Percentiles rank a stretch among this genome's conserved stretches.
These are phyloP conservation scores for Crocidura indochinensis DNA, from an alignment of 2,797 vertebrate genomes.

Conservation along the genomic window DNA sequence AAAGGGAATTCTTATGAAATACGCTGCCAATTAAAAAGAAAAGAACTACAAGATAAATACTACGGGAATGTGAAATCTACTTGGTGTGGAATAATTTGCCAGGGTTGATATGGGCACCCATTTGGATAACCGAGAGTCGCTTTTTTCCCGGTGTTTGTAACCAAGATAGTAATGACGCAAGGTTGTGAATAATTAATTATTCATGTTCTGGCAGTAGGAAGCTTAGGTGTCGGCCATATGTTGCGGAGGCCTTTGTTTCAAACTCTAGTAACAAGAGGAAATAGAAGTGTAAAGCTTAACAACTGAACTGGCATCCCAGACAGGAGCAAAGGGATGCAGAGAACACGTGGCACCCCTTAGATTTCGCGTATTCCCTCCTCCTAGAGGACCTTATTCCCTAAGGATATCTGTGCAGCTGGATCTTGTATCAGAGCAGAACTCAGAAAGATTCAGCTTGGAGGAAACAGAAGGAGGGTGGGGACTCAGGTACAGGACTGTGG, in stretches of 20 bases:
- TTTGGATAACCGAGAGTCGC: background rate
- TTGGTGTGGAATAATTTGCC: background rate
- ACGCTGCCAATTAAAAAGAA: background rate
- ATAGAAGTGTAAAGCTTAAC: background rate
- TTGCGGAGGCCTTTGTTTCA: constrained; percentile 81
- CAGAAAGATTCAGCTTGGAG: background rate
- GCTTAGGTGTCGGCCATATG: constrained; percentile 81
- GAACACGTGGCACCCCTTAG: background rate
- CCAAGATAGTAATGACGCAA: constrained; percentile 81
- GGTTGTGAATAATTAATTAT: constrained; percentile 84
- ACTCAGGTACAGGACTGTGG: background rate
- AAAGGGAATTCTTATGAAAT: constrained; percentile 55
- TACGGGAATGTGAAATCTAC: background rate
- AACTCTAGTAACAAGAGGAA: constrained; percentile 25
- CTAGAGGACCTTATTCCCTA: background rate
- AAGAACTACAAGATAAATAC: background rate
- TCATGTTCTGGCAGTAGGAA: constrained; percentile 78
- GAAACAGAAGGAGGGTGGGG: background rate
- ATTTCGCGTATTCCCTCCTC: background rate
- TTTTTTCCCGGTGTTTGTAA: constrained; percentile 75
- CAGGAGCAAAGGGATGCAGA: background rate
- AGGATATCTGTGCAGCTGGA: background rate
- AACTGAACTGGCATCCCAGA: background rate
- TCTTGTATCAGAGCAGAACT: background rate
- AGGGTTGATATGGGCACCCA: background rate